Evolutionary conservation across 37 sponge, comb jelly and placozoan species (phyloP).

Genomic region (Axinella damicornis): DNA sequence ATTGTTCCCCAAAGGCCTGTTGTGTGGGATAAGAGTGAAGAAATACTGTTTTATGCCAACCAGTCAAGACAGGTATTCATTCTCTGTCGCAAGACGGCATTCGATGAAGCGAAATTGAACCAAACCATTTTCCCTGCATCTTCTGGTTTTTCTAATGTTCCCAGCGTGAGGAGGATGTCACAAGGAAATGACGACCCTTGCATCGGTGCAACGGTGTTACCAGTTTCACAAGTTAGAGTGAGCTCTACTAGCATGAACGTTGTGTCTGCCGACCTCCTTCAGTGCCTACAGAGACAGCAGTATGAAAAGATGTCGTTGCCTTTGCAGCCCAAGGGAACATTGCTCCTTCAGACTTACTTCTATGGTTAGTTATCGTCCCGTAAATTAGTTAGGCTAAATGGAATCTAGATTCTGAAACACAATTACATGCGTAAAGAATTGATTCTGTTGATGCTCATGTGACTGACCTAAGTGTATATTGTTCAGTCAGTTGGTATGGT

Average conservation of each 20-base stretch:
- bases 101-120: not conserved
- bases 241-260: not conserved
- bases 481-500: too few relatives aligned
- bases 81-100: conserved; percentile 11
- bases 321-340: conserved; percentile 31
- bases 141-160: too few relatives aligned
- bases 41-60: conserved; percentile 17
- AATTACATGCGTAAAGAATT: too few relatives aligned
- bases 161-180: not conserved
- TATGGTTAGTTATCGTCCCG: too few relatives aligned
- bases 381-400: too few relatives aligned
- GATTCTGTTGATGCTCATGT: too few relatives aligned
- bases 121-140: too few relatives aligned
- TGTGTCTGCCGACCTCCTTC: too few relatives aligned
- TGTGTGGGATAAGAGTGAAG: conserved; percentile 26
- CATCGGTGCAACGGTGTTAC: conserved; percentile 28
- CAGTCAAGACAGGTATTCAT: conserved; percentile 46
- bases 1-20: conserved; percentile 20
- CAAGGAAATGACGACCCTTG: conserved; percentile 12
- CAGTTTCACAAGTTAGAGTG: not conserved
- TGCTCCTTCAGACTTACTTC: conserved; percentile 18
- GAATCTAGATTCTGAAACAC: too few relatives aligned
- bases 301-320: not conserved
- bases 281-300: not conserved
- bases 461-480: not conserved